Percentiles rank a stretch among this genome's conserved stretches.
phyloP scores from a whole-genome alignment of 2,888 invertebrate species.

The Drosophila bunnanda region DNA sequence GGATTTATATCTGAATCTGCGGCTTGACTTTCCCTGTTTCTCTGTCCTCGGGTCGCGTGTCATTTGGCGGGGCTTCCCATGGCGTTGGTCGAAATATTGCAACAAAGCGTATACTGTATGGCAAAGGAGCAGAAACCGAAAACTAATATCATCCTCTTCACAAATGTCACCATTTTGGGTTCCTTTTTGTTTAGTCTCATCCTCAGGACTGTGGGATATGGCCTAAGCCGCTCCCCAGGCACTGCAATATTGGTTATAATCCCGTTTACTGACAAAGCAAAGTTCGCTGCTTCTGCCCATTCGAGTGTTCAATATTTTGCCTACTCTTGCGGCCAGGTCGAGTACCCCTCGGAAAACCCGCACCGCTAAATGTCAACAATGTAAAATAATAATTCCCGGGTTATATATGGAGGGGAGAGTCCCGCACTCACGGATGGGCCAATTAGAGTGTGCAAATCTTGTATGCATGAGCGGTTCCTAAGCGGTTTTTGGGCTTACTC shows the following conservation, averaged over 20 bases:
- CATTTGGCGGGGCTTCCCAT: conserved; percentile 71
- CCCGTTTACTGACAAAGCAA: conserved; percentile 74
- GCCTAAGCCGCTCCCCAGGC: conserved; percentile 61
- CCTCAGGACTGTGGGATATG: conserved; percentile 18
- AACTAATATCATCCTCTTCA: conserved; percentile 62
- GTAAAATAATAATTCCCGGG: conserved; percentile 30
- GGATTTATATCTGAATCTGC: conserved; percentile 48
- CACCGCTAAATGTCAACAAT: conserved; percentile 62
- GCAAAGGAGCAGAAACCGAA: conserved; percentile 28
- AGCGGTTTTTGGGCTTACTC: conserved; percentile 64
- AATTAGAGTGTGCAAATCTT: conserved; percentile 78
- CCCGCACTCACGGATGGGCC: conserved; percentile 50
- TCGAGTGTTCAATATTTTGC: conserved; percentile 71
- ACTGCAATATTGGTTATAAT: conserved; percentile 55
- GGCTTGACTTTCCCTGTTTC: conserved; percentile 62
- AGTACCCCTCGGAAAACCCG: conserved; percentile 55
- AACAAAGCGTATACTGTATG: not conserved
- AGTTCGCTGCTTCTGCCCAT: conserved; percentile 15
- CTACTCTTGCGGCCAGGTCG: conserved; percentile 72
- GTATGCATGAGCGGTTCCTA: conserved; percentile 68
- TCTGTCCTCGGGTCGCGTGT: conserved; percentile 52
- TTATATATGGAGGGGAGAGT: conserved; percentile 2
- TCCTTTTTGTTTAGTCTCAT: conserved; percentile 34
- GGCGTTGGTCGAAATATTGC: conserved; percentile 34
- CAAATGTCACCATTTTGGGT: conserved; percentile 79